These are phyloP conservation scores for Glaucidium brasilianum DNA, from an alignment of 2,113 vertebrate species.

Conservation along the genomic window DNA sequence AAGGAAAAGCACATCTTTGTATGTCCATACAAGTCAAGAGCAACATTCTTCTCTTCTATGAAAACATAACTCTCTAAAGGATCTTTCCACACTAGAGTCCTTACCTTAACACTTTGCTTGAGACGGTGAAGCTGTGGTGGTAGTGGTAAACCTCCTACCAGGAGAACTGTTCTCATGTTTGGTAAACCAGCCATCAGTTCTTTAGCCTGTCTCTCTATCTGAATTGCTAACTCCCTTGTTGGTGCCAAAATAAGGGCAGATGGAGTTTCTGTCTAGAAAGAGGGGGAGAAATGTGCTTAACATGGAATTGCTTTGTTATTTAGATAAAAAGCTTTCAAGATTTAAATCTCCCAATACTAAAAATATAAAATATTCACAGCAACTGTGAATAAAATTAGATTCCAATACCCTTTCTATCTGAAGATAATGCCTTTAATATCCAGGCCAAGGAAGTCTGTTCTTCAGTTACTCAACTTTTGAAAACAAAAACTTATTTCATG, in stretches of 20 bases:
- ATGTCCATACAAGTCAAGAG: neutral
- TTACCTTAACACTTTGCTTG: conserved; percentile 88
- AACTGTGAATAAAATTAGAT: neutral
- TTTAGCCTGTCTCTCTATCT: conserved; percentile 92
- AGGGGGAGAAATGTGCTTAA: neutral
- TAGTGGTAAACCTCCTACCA: conserved; percentile 92
- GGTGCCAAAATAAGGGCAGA: conserved; percentile 88
- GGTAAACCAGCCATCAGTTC: conserved; percentile 88
- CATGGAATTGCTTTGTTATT: neutral
- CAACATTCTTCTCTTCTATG: neutral
- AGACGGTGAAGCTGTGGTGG: conserved; percentile 92
- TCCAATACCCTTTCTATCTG: neutral
- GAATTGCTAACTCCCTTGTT: conserved; percentile 92
- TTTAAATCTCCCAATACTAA: neutral
- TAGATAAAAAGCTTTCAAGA: neutral
- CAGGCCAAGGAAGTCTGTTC: neutral
- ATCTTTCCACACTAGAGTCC: neutral
- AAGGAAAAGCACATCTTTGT: neutral
- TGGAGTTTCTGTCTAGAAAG: conserved; percentile 68
- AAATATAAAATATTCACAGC: neutral
- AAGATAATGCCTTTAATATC: neutral
- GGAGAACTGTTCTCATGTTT: conserved; percentile 89
- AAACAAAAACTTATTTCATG: neutral
- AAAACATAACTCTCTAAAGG: neutral
- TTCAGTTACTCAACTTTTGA: neutral